Evolutionary conservation across 2,113 vertebrate species (phyloP).

Genomic region (Pyxicephalus adspersus): DNA sequence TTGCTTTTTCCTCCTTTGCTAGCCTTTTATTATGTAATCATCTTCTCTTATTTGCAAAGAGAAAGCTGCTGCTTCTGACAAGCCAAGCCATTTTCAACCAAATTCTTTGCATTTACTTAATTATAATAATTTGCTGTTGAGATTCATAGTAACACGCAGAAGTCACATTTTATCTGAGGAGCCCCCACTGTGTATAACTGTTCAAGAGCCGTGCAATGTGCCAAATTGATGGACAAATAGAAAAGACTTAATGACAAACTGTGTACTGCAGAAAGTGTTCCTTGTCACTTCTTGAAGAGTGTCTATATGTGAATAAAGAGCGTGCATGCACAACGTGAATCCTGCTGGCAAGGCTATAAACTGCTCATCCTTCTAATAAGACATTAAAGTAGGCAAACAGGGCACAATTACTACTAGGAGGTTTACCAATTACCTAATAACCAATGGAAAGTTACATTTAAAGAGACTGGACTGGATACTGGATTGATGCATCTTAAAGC

Average conservation of each 20-base stretch:
- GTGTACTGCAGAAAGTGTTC: constrained; percentile 4
- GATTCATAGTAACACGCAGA: constrained; percentile 35
- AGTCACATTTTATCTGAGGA: constrained; percentile 36
- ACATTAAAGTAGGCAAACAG: background rate
- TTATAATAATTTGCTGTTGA: constrained; percentile 54
- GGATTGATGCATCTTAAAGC: no score
- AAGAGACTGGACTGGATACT: no score
- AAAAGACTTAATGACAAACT: constrained; percentile 37
- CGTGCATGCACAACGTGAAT: constrained; percentile 2
- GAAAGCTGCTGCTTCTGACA: constrained; percentile 19
- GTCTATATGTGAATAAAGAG: constrained; percentile 10
- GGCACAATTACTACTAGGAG: background rate
- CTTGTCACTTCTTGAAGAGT: constrained; percentile 1
- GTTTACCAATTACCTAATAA: background rate
- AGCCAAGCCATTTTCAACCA: constrained; percentile 16
- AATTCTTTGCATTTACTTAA: constrained; percentile 26
- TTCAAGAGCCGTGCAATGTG: constrained; percentile 20
- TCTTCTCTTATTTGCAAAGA: constrained; percentile 41
- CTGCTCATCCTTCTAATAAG: background rate
- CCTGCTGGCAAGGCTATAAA: constrained; percentile 3
- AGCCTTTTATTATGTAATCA: constrained; percentile 49
- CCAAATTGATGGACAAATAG: constrained; percentile 52
- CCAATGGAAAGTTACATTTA: no score
- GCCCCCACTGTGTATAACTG: constrained; percentile 47
- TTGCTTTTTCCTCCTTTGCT: constrained; percentile 8